These are phyloP conservation scores for Cataglyphis cursor DNA, from an alignment of 2,888 invertebrate species.

Conservation along the genomic window DNA sequence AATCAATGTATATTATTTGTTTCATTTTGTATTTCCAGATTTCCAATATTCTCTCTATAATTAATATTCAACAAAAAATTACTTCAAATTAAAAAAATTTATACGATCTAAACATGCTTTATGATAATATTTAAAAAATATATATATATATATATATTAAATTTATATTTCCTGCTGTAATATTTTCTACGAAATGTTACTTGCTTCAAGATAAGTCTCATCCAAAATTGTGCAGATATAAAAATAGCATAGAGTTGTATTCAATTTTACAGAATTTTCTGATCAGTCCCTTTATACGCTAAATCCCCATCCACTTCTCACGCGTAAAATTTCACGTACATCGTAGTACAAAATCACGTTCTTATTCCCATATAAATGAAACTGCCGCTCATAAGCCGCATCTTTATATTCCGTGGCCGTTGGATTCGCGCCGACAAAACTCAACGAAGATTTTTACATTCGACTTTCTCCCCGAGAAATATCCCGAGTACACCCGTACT, in stretches of 20 bases:
- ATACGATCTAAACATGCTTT: not conserved
- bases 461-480: constrained; percentile 2
- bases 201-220: not conserved
- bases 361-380: constrained; percentile 8
- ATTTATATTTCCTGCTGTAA: not conserved
- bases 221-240: not conserved
- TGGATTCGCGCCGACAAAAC: not conserved
- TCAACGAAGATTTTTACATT: constrained; percentile 28
- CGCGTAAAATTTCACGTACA: constrained; percentile 15
- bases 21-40: not conserved
- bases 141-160: no score
- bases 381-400: not conserved
- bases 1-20: not conserved
- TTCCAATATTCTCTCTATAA: not conserved
- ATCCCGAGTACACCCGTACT: not conserved
- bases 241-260: constrained; percentile 3
- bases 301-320: not conserved
- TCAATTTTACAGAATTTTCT: constrained; percentile 17
- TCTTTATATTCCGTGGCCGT: constrained; percentile 1
- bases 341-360: constrained; percentile 27
- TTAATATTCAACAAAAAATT: not conserved
- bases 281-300: constrained; percentile 16
- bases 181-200: not conserved
- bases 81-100: not conserved
- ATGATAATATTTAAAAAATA: not conserved